Conservation (phyloP, 2,888 invertebrate genomes). For the Protophormia terraenovae region DNA sequence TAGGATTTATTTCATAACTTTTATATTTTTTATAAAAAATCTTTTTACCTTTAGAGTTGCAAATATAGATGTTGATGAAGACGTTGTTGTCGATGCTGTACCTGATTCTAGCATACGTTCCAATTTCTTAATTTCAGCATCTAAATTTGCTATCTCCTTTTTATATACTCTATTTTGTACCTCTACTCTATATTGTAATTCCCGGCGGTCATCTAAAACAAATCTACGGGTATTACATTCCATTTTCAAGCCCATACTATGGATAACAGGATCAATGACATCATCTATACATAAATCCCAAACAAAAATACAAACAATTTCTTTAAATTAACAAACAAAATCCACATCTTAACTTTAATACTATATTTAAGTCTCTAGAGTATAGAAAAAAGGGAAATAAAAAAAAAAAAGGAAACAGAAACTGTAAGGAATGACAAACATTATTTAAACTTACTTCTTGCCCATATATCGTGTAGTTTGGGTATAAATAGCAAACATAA, state of each 20-base stretch:
- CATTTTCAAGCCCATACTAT: conserved; percentile 93
- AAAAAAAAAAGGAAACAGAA: not conserved
- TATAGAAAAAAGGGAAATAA: not conserved
- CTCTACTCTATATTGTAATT: conserved; percentile 92
- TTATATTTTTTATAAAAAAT: conserved; percentile 28
- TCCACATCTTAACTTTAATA: not conserved
- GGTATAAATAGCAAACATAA: conserved; percentile 93
- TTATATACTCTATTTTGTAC: conserved; percentile 95
- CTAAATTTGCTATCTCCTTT: conserved; percentile 89
- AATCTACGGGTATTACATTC: conserved; percentile 94
- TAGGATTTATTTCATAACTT: not conserved
- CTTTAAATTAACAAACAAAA: not conserved
- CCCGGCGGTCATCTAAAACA: conserved; percentile 90
- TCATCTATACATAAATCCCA: conserved; percentile 81
- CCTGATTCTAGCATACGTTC: conserved; percentile 87
- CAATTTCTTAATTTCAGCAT: conserved; percentile 89
- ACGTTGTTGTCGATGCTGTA: conserved; percentile 83
- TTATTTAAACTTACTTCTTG: conserved; percentile 82
- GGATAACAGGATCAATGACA: conserved; percentile 90
- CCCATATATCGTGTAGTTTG: conserved; percentile 89
- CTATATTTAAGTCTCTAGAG: not conserved
- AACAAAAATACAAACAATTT: not conserved
- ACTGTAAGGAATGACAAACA: not conserved
- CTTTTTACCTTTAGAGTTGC: conserved; percentile 75
- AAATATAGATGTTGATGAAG: conserved; percentile 81